Percentiles rank a stretch among this genome's conserved stretches.
These are phyloP conservation scores for Galerucella calmariensis DNA, from an alignment of 2,888 invertebrate genomes.

Conservation along the genomic window DNA sequence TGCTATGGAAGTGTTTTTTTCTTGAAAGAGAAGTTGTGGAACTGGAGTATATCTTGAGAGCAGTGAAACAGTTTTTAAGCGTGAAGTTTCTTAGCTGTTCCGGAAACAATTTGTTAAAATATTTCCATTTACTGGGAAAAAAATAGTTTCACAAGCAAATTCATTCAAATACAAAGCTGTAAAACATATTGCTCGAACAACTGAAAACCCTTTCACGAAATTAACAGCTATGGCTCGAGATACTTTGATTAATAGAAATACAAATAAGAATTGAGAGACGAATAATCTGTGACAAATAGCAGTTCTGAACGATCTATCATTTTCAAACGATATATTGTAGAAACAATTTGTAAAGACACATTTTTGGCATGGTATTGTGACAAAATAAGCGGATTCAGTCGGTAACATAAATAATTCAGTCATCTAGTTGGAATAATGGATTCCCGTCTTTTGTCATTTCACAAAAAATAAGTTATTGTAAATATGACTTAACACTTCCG, in stretches of 20 bases:
- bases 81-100: too few relatives aligned
- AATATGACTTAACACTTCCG: not conserved
- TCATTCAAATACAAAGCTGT: not conserved
- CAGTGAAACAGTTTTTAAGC: too few relatives aligned
- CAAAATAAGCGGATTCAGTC: conserved; percentile 1
- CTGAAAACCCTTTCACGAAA: not conserved
- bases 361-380: not conserved
- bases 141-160: too few relatives aligned
- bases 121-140: too few relatives aligned
- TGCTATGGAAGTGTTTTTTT: too few relatives aligned
- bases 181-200: not conserved
- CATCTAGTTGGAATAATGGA: conserved; percentile 2
- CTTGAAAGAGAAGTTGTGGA: too few relatives aligned
- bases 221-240: too few relatives aligned
- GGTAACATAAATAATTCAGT: not conserved
- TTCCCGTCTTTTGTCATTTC: not conserved
- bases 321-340: not conserved
- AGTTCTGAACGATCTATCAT: not conserved
- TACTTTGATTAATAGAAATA: not conserved
- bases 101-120: too few relatives aligned
- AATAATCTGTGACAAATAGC: not conserved
- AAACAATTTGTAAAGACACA: not conserved
- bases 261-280: not conserved
- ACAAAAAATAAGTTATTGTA: not conserved
- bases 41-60: too few relatives aligned